phyloP scores from a whole-genome alignment of 2,113 vertebrate species.

The Eleginops maclovinus region DNA sequence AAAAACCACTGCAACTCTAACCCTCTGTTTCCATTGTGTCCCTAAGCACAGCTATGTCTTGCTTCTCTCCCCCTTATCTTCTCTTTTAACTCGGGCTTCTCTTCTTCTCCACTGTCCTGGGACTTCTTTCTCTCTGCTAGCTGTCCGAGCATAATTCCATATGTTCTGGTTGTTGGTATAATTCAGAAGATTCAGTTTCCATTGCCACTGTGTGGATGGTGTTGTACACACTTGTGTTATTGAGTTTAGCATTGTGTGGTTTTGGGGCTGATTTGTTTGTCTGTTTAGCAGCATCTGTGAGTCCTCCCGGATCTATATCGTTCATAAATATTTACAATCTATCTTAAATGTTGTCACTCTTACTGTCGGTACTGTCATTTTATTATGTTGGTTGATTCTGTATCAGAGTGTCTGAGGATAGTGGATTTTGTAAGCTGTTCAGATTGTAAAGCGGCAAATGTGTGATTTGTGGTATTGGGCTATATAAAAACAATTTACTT shows the following conservation, averaged over 20 bases:
- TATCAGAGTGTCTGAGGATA: not conserved
- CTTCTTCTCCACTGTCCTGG: not conserved
- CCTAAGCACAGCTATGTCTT: constrained; percentile 1
- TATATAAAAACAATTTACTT: not conserved
- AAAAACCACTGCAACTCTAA: not conserved
- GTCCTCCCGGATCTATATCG: not conserved
- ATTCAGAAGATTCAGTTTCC: not conserved
- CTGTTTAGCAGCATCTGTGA: too few relatives aligned
- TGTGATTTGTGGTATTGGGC: not conserved
- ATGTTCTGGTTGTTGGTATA: not conserved
- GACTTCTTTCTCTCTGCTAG: not conserved
- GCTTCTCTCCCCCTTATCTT: not conserved
- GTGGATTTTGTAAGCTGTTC: not conserved
- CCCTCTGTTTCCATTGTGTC: not conserved
- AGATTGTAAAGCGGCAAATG: not conserved
- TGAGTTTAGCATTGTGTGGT: too few relatives aligned
- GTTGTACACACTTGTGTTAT: not conserved
- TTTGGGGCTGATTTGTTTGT: too few relatives aligned
- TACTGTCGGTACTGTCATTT: not conserved
- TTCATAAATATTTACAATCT: not conserved
- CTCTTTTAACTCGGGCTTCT: not conserved
- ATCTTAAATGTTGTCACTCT: not conserved
- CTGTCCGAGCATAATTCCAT: not conserved
- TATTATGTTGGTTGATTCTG: not conserved
- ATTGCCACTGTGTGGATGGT: not conserved